phyloP scores from a whole-genome alignment of 2,888 invertebrate species.

The Diarsia rubi region DNA sequence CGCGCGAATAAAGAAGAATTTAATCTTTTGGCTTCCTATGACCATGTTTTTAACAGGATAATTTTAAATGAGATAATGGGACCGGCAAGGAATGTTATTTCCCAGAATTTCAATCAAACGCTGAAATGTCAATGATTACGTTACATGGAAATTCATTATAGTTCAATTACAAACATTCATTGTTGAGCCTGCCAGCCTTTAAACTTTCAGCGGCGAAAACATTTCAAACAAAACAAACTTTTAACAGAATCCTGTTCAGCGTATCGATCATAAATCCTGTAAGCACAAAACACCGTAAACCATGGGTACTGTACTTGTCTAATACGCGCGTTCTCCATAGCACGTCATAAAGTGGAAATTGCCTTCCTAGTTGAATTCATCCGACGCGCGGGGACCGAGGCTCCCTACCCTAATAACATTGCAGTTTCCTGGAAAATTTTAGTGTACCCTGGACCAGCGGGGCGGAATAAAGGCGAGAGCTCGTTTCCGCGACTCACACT shows the following conservation, averaged over 20 bases:
- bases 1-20: conserved; percentile 80
- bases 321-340: conserved; percentile 78
- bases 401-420: conserved; percentile 82
- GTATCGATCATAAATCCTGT: conserved; percentile 30
- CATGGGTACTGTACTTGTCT: conserved; percentile 75
- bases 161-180: background rate
- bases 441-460: conserved; percentile 76
- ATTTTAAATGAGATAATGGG: too few species aligned
- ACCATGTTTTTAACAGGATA: conserved; percentile 65
- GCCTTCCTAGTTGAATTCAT: conserved; percentile 89
- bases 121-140: background rate
- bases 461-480: conserved; percentile 69
- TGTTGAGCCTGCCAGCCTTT: background rate
- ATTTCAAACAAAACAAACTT: background rate
- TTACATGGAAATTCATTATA: background rate
- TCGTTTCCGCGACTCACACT: conserved; percentile 61
- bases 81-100: too few species aligned
- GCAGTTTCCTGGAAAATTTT: conserved; percentile 83
- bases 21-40: conserved; percentile 75
- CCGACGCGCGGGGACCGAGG: conserved; percentile 72
- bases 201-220: background rate
- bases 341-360: conserved; percentile 88
- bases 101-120: background rate
- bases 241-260: background rate
- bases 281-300: conserved; percentile 56